Conservation (phyloP, 2,888 invertebrate species). For the Chymomyza fuscimana region DNA sequence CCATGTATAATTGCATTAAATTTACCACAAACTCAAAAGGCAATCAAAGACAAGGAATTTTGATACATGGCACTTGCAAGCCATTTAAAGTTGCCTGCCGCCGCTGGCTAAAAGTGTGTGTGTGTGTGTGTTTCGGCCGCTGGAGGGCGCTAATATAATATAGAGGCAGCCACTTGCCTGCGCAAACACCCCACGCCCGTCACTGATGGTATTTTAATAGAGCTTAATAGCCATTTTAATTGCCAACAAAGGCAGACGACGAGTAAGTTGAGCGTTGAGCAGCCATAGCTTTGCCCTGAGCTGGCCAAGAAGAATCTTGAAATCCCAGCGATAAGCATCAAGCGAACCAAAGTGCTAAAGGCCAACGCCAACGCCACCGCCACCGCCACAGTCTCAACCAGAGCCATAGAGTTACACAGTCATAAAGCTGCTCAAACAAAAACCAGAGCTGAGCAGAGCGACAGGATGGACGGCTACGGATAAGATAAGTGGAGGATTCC, state of each 20-base stretch:
- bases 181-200: too few relatives aligned
- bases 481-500: neutral
- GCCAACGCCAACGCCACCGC: too few relatives aligned
- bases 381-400: too few relatives aligned
- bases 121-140: neutral
- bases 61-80: neutral
- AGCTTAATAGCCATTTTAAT: slow-evolving; percentile 48
- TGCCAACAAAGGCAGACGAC: slow-evolving; percentile 25
- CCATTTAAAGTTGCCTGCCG: neutral
- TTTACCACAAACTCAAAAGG: slow-evolving; percentile 33
- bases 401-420: too few relatives aligned
- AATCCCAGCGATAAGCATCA: slow-evolving; percentile 24
- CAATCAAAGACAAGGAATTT: slow-evolving; percentile 1
- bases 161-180: slow-evolving; percentile 8
- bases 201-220: slow-evolving; percentile 47
- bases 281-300: neutral
- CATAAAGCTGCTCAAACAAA: neutral
- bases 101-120: neutral
- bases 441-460: neutral
- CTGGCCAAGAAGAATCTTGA: slow-evolving; percentile 7
- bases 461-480: neutral
- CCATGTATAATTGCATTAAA: slow-evolving; percentile 51
- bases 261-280: slow-evolving; percentile 9
- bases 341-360: neutral
- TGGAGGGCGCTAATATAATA: neutral